Percentiles rank a stretch among this genome's conserved stretches.
Conservation (phyloP, 2,888 invertebrate species). For the Zaprionus obscuricornis region DNA sequence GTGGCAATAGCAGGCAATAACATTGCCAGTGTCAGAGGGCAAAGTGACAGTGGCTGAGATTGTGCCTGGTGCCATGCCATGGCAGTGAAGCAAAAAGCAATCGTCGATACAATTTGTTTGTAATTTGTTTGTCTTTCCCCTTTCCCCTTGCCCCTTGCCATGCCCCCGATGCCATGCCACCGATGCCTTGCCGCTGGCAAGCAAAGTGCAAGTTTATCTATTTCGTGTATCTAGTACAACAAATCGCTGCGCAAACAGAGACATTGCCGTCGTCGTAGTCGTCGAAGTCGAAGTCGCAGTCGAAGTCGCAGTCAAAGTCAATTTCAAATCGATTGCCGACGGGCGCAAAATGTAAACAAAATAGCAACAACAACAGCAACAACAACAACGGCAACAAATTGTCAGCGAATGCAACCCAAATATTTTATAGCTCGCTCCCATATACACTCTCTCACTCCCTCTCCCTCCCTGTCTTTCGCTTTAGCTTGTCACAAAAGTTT, state of each 20-base stretch:
- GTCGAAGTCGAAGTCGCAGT: constrained; percentile 36
- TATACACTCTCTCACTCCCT: neutral
- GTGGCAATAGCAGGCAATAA: too few relatives aligned
- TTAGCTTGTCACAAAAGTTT: constrained; percentile 37
- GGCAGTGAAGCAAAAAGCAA: constrained; percentile 33
- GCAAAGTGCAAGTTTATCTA: constrained; percentile 43
- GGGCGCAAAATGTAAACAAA: constrained; percentile 48
- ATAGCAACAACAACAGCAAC: constrained; percentile 3
- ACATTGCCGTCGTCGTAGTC: neutral
- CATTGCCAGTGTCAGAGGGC: neutral
- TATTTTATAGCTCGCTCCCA: constrained; percentile 31
- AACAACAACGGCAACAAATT: constrained; percentile 25
- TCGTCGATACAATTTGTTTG: constrained; percentile 72
- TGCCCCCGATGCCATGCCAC: constrained; percentile 5
- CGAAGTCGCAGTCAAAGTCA: constrained; percentile 36
- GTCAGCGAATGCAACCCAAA: constrained; percentile 40
- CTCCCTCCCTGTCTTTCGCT: neutral
- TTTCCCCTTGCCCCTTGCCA: neutral
- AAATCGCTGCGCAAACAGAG: constrained; percentile 53
- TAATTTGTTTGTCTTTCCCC: constrained; percentile 65
- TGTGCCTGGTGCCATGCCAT: too few relatives aligned
- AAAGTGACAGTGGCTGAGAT: neutral
- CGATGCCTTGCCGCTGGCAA: neutral
- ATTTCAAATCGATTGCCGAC: constrained; percentile 48
- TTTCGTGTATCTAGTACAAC: constrained; percentile 44